Base-by-base conservation (phyloP, 2,888 invertebrate species). In the Oithona nana region DNA sequence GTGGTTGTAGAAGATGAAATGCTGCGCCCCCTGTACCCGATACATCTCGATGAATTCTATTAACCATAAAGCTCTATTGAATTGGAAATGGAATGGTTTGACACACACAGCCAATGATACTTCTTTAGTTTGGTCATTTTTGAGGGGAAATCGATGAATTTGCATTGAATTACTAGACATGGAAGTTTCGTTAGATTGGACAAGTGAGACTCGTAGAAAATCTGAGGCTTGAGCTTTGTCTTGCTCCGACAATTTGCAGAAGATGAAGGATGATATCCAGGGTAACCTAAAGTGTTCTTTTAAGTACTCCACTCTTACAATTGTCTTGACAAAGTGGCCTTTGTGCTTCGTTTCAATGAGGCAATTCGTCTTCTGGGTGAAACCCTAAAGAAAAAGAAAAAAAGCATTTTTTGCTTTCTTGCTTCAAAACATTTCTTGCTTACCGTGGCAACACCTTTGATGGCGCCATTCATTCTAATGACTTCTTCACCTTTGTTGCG, bases 21-120 rank as follows among this genome's bases (percentile, higher is more conserved):
- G 75, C 1, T 69, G 69, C 16, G 71, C 75, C 0, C 78, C 77
- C 64, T 75, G 68, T 56, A 76, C 66, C 1, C 71, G 70, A 65
- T 77, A 74, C 66, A 76, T 71, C 66, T 78, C 77, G 39, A 78
- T 70, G 65, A 76, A 77, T 66, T 78, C 77, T 1, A 74, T 73
- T 28, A 77, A 64, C n/a, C 74, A 73, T 20, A 75, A 66, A 1
- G 73, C 74, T 20, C 66, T 68, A 62, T 72, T 69, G 67, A 74
- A 76, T 55, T 72, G 68, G 51, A 71, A 70, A 65, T 76, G 76
- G 31, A 76, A 56, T 0, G 76, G 75, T 16, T 74, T 70, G 16
- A 62, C 75, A 68, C 22, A 76, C 70, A 52, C 76, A 65, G 67
- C 67, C 56, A 70, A 59, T 13, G 66, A 11, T 39, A 16, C 39